phyloP scores from a whole-genome alignment of 2,797 vertebrate species.

The Hirundo rustica region DNA sequence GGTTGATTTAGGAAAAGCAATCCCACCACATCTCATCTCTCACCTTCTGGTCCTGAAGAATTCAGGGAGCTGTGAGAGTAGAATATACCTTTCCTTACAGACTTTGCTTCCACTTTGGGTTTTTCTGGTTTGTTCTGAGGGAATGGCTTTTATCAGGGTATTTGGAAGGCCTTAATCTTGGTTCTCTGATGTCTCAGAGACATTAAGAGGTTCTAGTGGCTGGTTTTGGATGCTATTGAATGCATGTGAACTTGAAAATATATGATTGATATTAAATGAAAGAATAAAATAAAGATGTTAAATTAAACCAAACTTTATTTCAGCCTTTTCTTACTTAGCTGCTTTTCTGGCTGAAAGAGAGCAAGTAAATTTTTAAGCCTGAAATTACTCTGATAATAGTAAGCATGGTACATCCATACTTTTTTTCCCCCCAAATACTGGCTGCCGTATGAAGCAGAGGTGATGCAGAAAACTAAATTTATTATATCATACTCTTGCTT shows the following conservation, averaged over 20 bases:
- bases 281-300: neutral
- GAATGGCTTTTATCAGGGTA: neutral
- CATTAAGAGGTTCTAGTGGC: neutral
- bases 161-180: neutral
- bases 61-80: neutral
- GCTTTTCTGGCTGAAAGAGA: neutral
- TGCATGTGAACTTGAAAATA: neutral
- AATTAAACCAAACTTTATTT: neutral
- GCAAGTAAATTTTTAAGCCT: neutral
- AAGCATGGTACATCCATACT: neutral
- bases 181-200: neutral
- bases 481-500: neutral
- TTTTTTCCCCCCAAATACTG: neutral
- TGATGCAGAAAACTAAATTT: neutral
- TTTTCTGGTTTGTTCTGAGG: neutral
- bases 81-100: neutral
- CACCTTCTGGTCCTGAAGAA: neutral
- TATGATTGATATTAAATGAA: neutral
- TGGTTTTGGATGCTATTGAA: neutral
- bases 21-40: neutral
- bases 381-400: neutral
- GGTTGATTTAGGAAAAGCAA: neutral
- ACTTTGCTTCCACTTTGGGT: neutral
- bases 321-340: neutral
- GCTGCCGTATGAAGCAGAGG: neutral